A percentile compares a stretch with the other conserved stretches of the same genome.
Evolutionary conservation across 2,888 invertebrate species (phyloP).

Genomic region (Poecilus cupreus): DNA sequence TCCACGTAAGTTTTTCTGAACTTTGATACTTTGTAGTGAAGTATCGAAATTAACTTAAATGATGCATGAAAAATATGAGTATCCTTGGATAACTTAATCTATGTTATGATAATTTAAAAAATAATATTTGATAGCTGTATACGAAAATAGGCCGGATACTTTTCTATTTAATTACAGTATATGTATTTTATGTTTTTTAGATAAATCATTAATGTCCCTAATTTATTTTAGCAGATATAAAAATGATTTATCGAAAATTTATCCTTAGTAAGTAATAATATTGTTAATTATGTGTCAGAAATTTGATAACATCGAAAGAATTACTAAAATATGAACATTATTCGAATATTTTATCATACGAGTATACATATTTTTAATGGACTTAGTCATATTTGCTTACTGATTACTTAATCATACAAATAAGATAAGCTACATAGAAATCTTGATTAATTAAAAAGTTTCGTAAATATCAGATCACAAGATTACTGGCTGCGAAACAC

Average conservation of each 20-base stretch:
- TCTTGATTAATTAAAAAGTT: not conserved
- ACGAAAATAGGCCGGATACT: slow-evolving; percentile 32
- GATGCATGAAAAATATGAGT: slow-evolving; percentile 13
- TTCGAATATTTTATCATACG: no score
- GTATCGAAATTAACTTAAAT: slow-evolving; percentile 21
- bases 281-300: not conserved
- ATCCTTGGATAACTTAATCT: slow-evolving; percentile 41
- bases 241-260: slow-evolving; percentile 6
- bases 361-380: not conserved
- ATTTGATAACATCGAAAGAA: not conserved
- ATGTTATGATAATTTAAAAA: slow-evolving; percentile 22
- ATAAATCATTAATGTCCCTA: not conserved
- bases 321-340: not conserved
- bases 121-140: slow-evolving; percentile 14
- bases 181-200: not conserved
- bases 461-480: slow-evolving; percentile 19
- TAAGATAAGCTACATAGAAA: slow-evolving; percentile 10
- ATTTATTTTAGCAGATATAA: no score
- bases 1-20: not conserved
- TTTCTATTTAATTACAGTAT: not conserved
- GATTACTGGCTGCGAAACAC: no score
- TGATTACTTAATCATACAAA: slow-evolving; percentile 1
- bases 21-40: not conserved
- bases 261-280: not conserved
- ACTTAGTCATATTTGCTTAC: slow-evolving; percentile 7